A percentile compares a stretch with the other conserved stretches of the same genome.
phyloP scores from a whole-genome alignment of 2,797 vertebrate genomes.

The Anguilla obscura region DNA sequence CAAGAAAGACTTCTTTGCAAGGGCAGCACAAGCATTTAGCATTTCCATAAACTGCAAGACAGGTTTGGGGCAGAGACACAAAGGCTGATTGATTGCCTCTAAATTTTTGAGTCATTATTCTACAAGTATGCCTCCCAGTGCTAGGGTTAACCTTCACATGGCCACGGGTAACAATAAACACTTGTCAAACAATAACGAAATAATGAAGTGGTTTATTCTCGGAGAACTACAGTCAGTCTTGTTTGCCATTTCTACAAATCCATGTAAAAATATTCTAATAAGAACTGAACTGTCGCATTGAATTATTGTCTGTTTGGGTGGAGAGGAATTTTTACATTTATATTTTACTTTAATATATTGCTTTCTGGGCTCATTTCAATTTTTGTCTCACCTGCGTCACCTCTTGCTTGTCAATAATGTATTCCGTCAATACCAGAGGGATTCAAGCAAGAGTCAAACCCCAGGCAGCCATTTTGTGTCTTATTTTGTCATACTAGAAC shows the following conservation, averaged over 20 bases:
- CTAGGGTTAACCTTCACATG: conserved; percentile 64
- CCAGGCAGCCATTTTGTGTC: neutral
- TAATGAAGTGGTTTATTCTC: conserved; percentile 62
- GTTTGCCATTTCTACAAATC: conserved; percentile 47
- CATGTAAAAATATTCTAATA: conserved; percentile 35
- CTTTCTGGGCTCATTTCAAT: neutral
- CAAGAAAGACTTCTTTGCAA: conserved; percentile 47
- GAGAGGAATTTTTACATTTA: conserved; percentile 11
- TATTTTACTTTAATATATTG: neutral
- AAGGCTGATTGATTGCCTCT: conserved; percentile 77
- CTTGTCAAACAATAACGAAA: conserved; percentile 64
- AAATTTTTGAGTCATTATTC: conserved; percentile 65
- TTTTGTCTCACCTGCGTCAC: conserved; percentile 6
- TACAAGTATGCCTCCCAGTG: conserved; percentile 58
- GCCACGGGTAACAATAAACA: conserved; percentile 62
- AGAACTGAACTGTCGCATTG: neutral
- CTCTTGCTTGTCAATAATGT: neutral
- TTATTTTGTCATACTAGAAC: neutral
- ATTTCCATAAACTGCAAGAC: conserved; percentile 71
- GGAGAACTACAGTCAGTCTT: conserved; percentile 48
- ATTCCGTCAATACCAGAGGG: neutral
- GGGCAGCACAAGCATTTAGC: conserved; percentile 57
- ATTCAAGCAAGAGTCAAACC: neutral
- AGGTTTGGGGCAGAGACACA: conserved; percentile 70
- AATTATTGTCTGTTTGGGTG: neutral